Evolutionary conservation across 1,140 invertebrate genomes (phyloP), one percentile per base, ranked within the genome.

Genomic region (Macrosteles quadrilineatus): DNA sequence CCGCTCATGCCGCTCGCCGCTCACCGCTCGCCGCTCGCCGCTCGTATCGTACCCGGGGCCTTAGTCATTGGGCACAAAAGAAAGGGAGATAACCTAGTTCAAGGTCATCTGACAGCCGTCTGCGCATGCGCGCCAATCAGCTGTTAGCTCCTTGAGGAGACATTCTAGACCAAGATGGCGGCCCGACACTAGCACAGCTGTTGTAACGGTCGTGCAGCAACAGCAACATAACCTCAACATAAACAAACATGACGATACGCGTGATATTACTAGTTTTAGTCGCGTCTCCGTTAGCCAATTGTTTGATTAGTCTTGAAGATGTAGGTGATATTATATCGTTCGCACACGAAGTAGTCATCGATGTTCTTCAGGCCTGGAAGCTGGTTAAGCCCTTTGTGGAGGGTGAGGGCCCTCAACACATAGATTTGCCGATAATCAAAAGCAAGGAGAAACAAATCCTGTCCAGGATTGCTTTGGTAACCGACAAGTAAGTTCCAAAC

Each of bases 321-420:
- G 81, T 86, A 0, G 72, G 87, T 9, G 88, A 90, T 70, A 80
- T 90, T 0, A 73, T 91, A 0, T 80, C 83, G 71, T 80, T 89
- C 4, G 83, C 85, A 11, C 86, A 85, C 59, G 86, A 87, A 64
- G 82, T 89, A 1, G 78, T 84, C 1, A 81, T 83, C 2, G 82
- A 86, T 0, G 77, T 86, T 11, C 75, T 88, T 0, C 85, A 86
- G 67, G 85, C 86, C 1, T 88, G 87, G 86, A 83, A 89, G 45
- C 74, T 87, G 21, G 81, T 89, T 9, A 81, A 81, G 2, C 80
- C 83, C 71, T 30, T 59, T 59, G 23, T 59, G 55, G 80, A 82
- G 6, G 82, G 83, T 11, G 83, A 85, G 12, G 77, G 83, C 1
- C 77, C 79, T 2, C 81, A 85, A 0, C 82, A 82, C 14, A 82